A percentile compares a stretch with the other conserved stretches of the same genome.
phyloP scores from a whole-genome alignment of 2,113 vertebrate species.

The Taxidea taxus region DNA sequence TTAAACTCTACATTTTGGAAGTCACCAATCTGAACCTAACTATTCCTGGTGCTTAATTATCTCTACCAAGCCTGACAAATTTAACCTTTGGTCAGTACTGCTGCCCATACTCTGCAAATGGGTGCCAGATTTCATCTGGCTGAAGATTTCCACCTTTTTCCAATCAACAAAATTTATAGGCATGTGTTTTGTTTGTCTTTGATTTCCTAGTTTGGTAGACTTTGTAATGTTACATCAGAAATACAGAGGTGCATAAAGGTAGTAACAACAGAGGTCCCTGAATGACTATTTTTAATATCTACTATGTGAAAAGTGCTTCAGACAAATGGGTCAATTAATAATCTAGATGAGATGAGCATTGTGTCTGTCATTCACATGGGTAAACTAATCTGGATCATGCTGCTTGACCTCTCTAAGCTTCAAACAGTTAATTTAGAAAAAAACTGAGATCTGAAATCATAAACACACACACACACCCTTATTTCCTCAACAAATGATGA shows the following conservation, averaged over 20 bases:
- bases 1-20: background rate
- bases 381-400: background rate
- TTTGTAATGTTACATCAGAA: background rate
- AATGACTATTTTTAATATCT: background rate
- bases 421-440: background rate
- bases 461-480: background rate
- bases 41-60: background rate
- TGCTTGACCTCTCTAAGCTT: background rate
- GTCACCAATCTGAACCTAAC: background rate
- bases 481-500: background rate
- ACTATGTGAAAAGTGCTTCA: background rate
- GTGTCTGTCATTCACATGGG: background rate
- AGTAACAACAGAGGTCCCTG: background rate
- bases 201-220: background rate
- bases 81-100: background rate
- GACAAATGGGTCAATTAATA: background rate
- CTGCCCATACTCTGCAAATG: background rate
- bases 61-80: background rate
- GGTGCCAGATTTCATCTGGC: background rate
- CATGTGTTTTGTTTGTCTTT: background rate
- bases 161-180: background rate
- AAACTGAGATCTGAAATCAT: conserved; percentile 31
- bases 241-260: background rate
- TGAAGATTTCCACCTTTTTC: background rate
- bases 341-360: background rate